phyloP scores from a whole-genome alignment of 2,888 invertebrate genomes.

The Xylota sylvarum region DNA sequence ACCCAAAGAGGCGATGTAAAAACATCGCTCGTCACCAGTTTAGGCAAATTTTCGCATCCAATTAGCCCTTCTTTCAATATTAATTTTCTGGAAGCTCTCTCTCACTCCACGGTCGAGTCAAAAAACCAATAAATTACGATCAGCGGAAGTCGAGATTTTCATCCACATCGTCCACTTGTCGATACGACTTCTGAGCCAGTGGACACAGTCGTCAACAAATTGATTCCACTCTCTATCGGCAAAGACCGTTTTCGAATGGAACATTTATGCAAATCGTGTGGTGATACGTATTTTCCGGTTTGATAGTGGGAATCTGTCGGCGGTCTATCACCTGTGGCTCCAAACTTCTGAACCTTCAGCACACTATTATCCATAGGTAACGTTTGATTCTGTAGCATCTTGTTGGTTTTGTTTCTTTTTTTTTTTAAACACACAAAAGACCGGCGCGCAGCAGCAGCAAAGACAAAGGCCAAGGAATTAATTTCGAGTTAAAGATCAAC shows the following conservation, averaged over 20 bases:
- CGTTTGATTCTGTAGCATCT: not conserved
- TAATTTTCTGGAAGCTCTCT: constrained; percentile 50
- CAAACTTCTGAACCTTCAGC: constrained; percentile 20
- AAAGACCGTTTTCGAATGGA: constrained; percentile 45
- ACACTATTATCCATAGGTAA: constrained; percentile 13
- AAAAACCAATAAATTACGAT: constrained; percentile 67
- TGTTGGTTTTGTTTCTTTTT: constrained; percentile 1
- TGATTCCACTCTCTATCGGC: constrained; percentile 38
- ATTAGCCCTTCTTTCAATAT: constrained; percentile 68
- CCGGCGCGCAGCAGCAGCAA: not conserved
- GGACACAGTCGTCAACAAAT: constrained; percentile 24
- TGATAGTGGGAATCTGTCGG: constrained; percentile 73
- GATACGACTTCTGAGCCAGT: constrained; percentile 40
- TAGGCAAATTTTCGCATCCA: constrained; percentile 65
- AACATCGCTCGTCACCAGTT: constrained; percentile 1
- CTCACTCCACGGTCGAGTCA: constrained; percentile 22
- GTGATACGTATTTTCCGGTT: constrained; percentile 77
- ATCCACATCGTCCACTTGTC: not conserved
- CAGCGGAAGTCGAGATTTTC: constrained; percentile 62
- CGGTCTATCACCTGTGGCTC: constrained; percentile 64
- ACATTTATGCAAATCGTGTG: constrained; percentile 73
- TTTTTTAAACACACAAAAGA: constrained; percentile 23
- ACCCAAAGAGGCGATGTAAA: constrained; percentile 9
- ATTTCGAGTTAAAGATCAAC: constrained; percentile 70
- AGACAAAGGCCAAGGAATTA: constrained; percentile 56